A percentile compares a stretch with the other conserved stretches of the same genome.
Evolutionary conservation across 2,113 vertebrate genomes (phyloP).

Genomic region (Sapajus apella): DNA sequence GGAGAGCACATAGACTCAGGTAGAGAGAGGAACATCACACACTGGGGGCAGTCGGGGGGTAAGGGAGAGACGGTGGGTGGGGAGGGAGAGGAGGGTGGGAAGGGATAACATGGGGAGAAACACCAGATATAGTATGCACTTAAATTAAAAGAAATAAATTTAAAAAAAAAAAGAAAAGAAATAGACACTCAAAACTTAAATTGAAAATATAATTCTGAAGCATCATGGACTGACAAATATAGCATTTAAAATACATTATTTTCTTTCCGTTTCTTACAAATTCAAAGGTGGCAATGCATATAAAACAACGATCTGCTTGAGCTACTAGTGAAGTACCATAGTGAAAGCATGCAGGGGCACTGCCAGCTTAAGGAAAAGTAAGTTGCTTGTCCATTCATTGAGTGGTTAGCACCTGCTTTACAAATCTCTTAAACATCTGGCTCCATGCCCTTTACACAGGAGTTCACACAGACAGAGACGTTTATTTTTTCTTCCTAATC

Average conservation of each 20-base stretch:
- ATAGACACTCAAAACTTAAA: conserved; percentile 28
- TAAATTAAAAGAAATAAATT: too few species aligned
- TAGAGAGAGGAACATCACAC: too few species aligned
- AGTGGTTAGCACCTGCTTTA: background rate
- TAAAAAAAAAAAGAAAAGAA: too few species aligned
- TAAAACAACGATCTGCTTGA: background rate
- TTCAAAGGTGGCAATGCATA: background rate
- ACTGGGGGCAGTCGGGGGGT: too few species aligned
- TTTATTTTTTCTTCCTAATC: conserved; percentile 87
- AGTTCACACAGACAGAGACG: conserved; percentile 77
- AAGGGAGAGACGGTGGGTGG: too few species aligned
- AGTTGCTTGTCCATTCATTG: background rate
- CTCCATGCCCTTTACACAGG: conserved; percentile 12
- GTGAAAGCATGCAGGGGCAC: background rate
- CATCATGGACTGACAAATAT: background rate
- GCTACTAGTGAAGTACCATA: background rate
- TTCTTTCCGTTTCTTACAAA: background rate
- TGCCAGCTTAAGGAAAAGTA: background rate
- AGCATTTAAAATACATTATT: conserved; percentile 29
- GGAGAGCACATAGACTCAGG: too few species aligned
- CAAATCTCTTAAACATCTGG: conserved; percentile 4
- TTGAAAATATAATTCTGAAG: conserved; percentile 1
- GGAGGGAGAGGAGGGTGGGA: too few species aligned
- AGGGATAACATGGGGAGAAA: too few species aligned
- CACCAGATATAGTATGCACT: too few species aligned